Percentiles rank a stretch among this genome's conserved stretches.
Evolutionary conservation across 2,888 invertebrate species (phyloP).

Genomic region (Phortica okadai): DNA sequence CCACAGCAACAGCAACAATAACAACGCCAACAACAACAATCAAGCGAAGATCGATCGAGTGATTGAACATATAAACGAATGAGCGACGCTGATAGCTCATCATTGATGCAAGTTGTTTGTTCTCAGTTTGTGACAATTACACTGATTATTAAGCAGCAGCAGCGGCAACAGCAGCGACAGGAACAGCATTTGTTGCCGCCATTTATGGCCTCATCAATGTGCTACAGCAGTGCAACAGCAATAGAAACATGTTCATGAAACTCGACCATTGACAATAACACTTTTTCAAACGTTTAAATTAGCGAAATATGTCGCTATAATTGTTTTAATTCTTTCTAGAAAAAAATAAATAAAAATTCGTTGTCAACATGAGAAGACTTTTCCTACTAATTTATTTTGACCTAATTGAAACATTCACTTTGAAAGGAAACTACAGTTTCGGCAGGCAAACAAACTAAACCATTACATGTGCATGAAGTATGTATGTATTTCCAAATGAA

Average conservation of each 20-base stretch:
- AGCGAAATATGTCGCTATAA: neutral
- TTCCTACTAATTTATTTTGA: too few species aligned
- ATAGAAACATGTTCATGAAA: constrained; percentile 9
- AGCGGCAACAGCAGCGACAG: constrained; percentile 48
- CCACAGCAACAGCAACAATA: constrained; percentile 22
- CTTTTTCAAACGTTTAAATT: neutral
- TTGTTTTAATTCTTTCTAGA: too few species aligned
- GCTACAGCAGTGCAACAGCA: neutral
- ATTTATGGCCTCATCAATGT: neutral
- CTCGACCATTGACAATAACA: constrained; percentile 10
- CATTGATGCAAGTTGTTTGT: constrained; percentile 36
- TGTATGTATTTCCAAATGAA: too few species aligned
- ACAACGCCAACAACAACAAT: neutral
- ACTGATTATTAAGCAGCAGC: constrained; percentile 63
- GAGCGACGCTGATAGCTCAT: constrained; percentile 21
- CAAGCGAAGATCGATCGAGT: constrained; percentile 25
- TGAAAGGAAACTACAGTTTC: too few species aligned
- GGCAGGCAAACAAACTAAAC: too few species aligned
- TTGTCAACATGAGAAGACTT: too few species aligned
- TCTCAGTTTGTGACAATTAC: constrained; percentile 62
- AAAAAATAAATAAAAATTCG: too few species aligned
- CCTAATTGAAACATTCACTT: too few species aligned
- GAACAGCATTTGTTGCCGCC: constrained; percentile 49
- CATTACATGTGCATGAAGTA: too few species aligned
- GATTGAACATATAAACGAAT: neutral